These are phyloP conservation scores for Myripristis jacobus DNA, from an alignment of 2,797 vertebrate genomes.

Conservation along the genomic window DNA sequence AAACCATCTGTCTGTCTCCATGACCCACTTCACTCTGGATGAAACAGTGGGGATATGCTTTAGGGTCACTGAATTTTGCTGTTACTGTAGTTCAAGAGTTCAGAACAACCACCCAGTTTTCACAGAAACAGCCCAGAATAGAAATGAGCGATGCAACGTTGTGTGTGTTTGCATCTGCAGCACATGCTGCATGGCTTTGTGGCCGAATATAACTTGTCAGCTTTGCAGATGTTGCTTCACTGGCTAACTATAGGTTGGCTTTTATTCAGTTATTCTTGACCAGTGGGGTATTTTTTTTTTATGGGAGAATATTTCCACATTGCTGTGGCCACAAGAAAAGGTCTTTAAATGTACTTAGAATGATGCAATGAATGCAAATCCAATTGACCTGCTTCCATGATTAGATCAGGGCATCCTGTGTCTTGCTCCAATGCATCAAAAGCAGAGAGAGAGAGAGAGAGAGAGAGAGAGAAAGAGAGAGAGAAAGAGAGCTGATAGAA, in stretches of 20 bases:
- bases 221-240: slow-evolving; percentile 6
- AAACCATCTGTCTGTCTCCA: slow-evolving; percentile 15
- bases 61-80: slow-evolving; percentile 36
- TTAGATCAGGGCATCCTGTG: slow-evolving; percentile 32
- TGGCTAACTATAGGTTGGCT: not conserved
- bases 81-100: slow-evolving; percentile 52
- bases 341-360: slow-evolving; percentile 4
- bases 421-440: slow-evolving; percentile 61
- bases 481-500: slow-evolving; percentile 42
- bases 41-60: slow-evolving; percentile 48
- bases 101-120: slow-evolving; percentile 41
- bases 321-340: not conserved
- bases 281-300: slow-evolving; percentile 6
- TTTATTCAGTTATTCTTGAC: slow-evolving; percentile 21
- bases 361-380: slow-evolving; percentile 13
- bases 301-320: slow-evolving; percentile 3
- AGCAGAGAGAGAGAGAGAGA: slow-evolving; percentile 24
- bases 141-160: slow-evolving; percentile 37
- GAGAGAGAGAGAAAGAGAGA: slow-evolving; percentile 17
- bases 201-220: slow-evolving; percentile 22
- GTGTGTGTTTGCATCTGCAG: slow-evolving; percentile 7
- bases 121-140: slow-evolving; percentile 51
- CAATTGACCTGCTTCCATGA: not conserved
- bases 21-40: slow-evolving; percentile 27
- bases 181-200: slow-evolving; percentile 20